Conservation (phyloP, 2,888 invertebrate genomes). For the Rhodophaea formosa region DNA sequence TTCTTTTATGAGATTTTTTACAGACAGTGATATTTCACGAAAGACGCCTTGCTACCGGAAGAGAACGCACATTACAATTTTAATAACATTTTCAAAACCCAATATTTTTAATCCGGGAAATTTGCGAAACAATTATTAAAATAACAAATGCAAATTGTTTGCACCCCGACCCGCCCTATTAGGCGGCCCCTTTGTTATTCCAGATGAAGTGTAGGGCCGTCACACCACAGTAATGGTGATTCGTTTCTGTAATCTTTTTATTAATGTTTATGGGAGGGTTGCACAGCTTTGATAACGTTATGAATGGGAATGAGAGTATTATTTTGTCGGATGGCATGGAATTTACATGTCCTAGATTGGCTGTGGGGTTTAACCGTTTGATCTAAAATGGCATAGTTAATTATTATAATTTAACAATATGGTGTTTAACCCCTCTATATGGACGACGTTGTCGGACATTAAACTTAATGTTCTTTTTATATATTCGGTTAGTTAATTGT, state of each 20-base stretch:
- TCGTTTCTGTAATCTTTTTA: constrained; percentile 23
- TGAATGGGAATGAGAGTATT: constrained; percentile 23
- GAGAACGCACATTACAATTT: no score
- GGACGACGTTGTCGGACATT: no score
- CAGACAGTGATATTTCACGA: no score
- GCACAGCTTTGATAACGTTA: constrained; percentile 25
- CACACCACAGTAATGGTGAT: constrained; percentile 17
- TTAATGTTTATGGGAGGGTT: constrained; percentile 24
- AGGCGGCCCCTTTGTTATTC: constrained; percentile 6
- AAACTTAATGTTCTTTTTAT: no score
- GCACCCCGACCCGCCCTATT: constrained; percentile 2
- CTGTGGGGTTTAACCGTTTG: not conserved
- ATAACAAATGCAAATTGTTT: constrained; percentile 11
- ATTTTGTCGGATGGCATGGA: constrained; percentile 13
- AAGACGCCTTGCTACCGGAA: no score
- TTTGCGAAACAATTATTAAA: constrained; percentile 3
- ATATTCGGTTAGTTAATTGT: no score
- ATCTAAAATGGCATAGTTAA: not conserved
- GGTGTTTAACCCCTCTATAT: no score
- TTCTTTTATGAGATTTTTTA: no score
- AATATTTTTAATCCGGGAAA: not conserved
- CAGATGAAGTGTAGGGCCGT: constrained; percentile 14
- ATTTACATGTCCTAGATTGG: constrained; percentile 2
- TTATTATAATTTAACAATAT: not conserved
- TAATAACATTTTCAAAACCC: no score